These are phyloP conservation scores for Melierax canorus DNA, from an alignment of 2,113 vertebrate genomes.

Conservation along the genomic window DNA sequence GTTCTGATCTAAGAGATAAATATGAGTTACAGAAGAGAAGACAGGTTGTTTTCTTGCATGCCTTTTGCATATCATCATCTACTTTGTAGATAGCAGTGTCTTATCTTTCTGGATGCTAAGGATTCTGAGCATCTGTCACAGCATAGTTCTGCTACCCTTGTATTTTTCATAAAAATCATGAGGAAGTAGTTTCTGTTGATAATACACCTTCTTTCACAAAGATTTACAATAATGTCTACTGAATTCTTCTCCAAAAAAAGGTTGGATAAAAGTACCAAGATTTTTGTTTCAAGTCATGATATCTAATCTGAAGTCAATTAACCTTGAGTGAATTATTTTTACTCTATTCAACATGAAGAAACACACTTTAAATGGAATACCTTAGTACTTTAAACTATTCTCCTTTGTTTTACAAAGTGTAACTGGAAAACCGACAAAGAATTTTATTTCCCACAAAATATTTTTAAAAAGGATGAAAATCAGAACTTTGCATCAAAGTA, in stretches of 20 bases:
- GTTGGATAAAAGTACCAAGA: background rate
- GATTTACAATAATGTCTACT: background rate
- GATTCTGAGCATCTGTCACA: background rate
- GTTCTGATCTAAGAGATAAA: background rate
- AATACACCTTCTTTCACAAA: background rate
- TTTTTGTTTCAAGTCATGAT: background rate
- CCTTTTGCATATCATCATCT: background rate
- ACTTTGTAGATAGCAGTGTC: background rate
- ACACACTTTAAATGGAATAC: background rate
- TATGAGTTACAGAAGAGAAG: background rate
- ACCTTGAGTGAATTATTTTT: background rate
- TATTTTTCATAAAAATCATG: background rate
- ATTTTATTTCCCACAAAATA: background rate
- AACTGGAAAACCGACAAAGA: background rate
- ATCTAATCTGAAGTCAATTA: background rate
- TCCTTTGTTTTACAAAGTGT: slow-evolving; percentile 4
- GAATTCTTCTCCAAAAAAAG: background rate
- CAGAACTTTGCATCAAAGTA: slow-evolving; percentile 16
- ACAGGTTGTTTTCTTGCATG: background rate
- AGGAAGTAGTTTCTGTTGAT: background rate
- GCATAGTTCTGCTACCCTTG: background rate
- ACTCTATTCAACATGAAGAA: background rate
- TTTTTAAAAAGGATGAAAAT: slow-evolving; percentile 7
- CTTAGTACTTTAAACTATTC: slow-evolving; percentile 12
- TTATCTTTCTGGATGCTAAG: background rate